Evolutionary conservation across 2,797 vertebrate species (phyloP).

Genomic region (Pyrocephalus nanus): DNA sequence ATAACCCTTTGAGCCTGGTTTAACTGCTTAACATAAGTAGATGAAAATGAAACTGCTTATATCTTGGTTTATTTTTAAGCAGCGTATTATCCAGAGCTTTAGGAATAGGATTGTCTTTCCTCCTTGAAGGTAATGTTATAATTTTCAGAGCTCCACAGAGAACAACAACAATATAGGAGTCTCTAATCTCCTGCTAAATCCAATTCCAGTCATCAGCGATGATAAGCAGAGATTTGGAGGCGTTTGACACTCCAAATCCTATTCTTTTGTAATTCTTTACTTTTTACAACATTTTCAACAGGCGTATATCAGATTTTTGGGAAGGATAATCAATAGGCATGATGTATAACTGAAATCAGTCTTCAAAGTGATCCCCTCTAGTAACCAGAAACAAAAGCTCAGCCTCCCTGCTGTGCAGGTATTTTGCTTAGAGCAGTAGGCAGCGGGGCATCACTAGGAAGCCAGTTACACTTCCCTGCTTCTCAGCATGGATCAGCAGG

Average conservation of each 20-base stretch:
- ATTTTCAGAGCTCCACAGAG: conserved; percentile 75
- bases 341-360: conserved; percentile 62
- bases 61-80: conserved; percentile 72
- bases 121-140: conserved; percentile 72
- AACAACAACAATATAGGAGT: conserved; percentile 73
- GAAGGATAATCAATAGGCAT: conserved; percentile 68
- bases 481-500: conserved; percentile 4
- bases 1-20: conserved; percentile 69
- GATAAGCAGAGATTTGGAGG: conserved; percentile 72
- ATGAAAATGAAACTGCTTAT: conserved; percentile 74
- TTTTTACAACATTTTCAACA: conserved; percentile 66
- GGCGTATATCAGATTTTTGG: conserved; percentile 65
- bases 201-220: conserved; percentile 67
- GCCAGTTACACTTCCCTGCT: conserved; percentile 49
- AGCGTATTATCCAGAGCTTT: conserved; percentile 71
- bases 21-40: conserved; percentile 67
- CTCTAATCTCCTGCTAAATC: conserved; percentile 69
- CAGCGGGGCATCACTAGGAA: conserved; percentile 22
- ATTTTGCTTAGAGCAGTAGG: conserved; percentile 60
- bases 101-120: conserved; percentile 75
- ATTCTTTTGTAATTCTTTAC: conserved; percentile 68
- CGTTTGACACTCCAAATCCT: conserved; percentile 55
- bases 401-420: conserved; percentile 42
- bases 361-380: conserved; percentile 63
- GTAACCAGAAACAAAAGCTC: conserved; percentile 64